Evolutionary conservation across 2,797 vertebrate species (phyloP).

Genomic region (Meriones psammophilus): DNA sequence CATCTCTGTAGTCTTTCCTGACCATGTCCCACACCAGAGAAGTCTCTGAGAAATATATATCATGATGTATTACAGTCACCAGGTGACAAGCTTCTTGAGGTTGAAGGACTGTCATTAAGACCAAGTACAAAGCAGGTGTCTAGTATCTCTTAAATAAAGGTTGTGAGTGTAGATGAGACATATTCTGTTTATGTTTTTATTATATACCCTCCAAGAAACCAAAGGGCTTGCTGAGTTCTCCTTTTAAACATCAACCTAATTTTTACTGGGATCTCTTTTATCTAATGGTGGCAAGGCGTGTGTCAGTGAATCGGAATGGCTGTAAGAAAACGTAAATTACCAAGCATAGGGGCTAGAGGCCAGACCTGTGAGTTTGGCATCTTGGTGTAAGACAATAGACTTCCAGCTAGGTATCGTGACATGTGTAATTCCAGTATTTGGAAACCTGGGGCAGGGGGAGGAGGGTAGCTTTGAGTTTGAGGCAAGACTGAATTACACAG

Average conservation of each 20-base stretch:
- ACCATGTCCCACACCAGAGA: neutral
- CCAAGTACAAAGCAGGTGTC: neutral
- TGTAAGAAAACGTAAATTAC: neutral
- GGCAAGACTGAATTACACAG: neutral
- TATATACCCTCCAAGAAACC: neutral
- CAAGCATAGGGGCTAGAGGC: neutral
- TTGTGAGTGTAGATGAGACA: neutral
- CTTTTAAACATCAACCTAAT: neutral
- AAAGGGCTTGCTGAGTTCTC: neutral
- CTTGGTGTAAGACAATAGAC: neutral
- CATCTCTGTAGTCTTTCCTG: neutral
- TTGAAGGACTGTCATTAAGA: neutral
- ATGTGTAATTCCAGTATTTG: neutral
- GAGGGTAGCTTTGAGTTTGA: neutral
- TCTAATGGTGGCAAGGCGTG: neutral
- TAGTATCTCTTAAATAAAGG: neutral
- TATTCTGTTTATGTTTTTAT: slow-evolving; percentile 6
- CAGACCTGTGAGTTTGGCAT: neutral
- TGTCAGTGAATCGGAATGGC: neutral
- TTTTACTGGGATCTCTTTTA: neutral
- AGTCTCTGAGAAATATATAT: neutral
- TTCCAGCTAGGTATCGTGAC: neutral
- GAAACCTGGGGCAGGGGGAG: too few species aligned
- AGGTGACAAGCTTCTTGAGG: neutral
- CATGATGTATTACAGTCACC: neutral